Evolutionary conservation across 1,140 invertebrate genomes (phyloP), one percentile per base, ranked within the genome.

Genomic region (Rhopalosiphum padi): DNA sequence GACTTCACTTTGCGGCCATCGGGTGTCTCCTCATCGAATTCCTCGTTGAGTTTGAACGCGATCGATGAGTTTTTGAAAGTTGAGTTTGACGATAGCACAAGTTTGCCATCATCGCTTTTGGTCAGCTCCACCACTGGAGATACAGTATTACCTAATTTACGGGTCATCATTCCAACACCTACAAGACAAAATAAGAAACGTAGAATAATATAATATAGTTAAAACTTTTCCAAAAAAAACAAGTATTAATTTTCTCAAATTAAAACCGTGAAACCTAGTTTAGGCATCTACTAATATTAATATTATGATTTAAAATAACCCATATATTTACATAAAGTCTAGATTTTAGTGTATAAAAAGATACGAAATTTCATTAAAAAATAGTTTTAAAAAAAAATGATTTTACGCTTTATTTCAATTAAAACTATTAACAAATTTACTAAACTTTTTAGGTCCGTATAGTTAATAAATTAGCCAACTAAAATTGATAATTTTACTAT

Each of bases 21-120:
- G 35, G 97, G 96, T 18, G 98, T 98, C 94, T 97, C 97, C 94
- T 99, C 98, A 22, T 98, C 97, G 95, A 98, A 98, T 95, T 98
- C 97, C 94, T 97, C 96, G 43, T 97, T 97, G 9, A 98, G 96
- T 95, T 96, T 98, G 95, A 99, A 99, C 94, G 96, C 97, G 85
- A 97, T 96, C 93, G 97, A 96, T 0, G 97, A 96, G 94, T 96
- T 98, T 95, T 98, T 98, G 95, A 99, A 98, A 3, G 98, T 97
- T 22, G 98, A 98, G 8, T 96, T 96, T 5, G 98, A 98, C 94
- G 97, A 97, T 55, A 99, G 94, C 2, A 96, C 96, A 95, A 97
- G 98, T 8, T 95, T 94, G 94, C 96, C 97, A 91, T 97, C 97
- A 21, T 97, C 96, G 92, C 97, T 96, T 94, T 96, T 95, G 11